Evolutionary conservation across 2,888 invertebrate species (phyloP).

Genomic region (Lordiphosa andalusiaca): DNA sequence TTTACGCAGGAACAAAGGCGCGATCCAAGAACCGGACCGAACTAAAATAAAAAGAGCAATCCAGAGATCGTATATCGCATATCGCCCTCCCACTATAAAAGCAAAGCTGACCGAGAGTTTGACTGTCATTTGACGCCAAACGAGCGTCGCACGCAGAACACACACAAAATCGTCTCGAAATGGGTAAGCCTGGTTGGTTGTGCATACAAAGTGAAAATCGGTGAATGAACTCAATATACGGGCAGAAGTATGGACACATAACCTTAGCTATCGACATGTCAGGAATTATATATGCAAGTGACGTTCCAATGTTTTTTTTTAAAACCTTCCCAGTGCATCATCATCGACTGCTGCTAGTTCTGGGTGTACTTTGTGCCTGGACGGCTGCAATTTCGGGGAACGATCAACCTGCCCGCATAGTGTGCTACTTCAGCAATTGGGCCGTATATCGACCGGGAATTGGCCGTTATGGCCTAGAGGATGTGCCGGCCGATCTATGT

Average conservation of each 20-base stretch:
- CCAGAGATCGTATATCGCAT: constrained; percentile 15
- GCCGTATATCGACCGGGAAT: constrained; percentile 91
- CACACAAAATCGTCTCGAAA: constrained; percentile 34
- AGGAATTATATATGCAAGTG: constrained; percentile 43
- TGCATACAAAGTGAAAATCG: constrained; percentile 59
- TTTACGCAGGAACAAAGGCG: constrained; percentile 71
- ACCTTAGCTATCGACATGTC: constrained; percentile 50
- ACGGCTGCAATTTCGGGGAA: constrained; percentile 33
- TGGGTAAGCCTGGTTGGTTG: constrained; percentile 61
- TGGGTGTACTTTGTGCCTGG: constrained; percentile 45
- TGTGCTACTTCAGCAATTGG: constrained; percentile 83
- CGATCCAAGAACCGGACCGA: constrained; percentile 62
- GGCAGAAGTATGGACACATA: constrained; percentile 59
- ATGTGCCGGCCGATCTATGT: constrained; percentile 90
- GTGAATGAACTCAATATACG: constrained; percentile 60
- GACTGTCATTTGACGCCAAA: constrained; percentile 70
- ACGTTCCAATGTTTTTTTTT: constrained; percentile 22
- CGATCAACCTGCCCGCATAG: constrained; percentile 81
- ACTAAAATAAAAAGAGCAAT: constrained; percentile 16
- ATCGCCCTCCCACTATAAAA: constrained; percentile 62
- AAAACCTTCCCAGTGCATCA: constrained; percentile 33
- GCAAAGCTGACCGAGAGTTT: constrained; percentile 42
- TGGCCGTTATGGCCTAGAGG: constrained; percentile 91
- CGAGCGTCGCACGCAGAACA: constrained; percentile 42
- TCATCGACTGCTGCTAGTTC: constrained; percentile 38